Base-by-base conservation (phyloP, 1,140 invertebrate genomes). In the Homarus americanus region DNA sequence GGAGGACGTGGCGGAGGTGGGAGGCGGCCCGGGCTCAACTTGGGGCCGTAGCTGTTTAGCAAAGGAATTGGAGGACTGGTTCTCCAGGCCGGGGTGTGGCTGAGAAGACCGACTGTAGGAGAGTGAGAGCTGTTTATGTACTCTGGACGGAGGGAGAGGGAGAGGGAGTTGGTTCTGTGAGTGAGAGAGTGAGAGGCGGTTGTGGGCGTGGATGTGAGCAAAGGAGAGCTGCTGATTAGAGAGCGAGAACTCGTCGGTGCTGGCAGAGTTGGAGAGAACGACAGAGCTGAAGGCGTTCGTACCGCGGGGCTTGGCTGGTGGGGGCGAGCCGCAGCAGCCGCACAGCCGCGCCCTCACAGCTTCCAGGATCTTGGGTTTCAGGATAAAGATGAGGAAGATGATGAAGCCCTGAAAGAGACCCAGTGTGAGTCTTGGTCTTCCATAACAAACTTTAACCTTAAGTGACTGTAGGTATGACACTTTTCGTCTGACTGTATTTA, bases 341-440 rank as follows among this genome's bases (percentile, higher is more conserved):
- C 90, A 92, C 53, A 92, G 20, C 53, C 92, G 69, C 53, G 84
- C 78, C n/a, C 92, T 90, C 24, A 92, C 90, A 15, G 92, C 90
- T 38, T 92, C 75, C 72, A 93, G 80, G 44, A 93, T 92, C 41
- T 93, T 92, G 36, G 93, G 93, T 49, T 92, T 92, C 85, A 93
- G 66, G 63, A 93, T 92, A 87, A 93, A 93, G 73, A 92, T 92
- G 36, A 93, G 79, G 89, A 93, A 93, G 78, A 93, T 91, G 79
- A 93, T 92, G 86, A 93, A 92, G 41, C 91, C 91, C 93, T 93
- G 91, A 9, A 66, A 75, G n/a, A n/a, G n/a, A n/a, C n/a, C n/a
- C n/a, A n/a, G n/a, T n/a, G n/a, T n/a, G n/a, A n/a, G n/a, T n/a
- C n/a, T n/a, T n/a, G n/a, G n/a, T n/a, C n/a, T n/a, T n/a, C n/a